Evolutionary conservation across 2,797 vertebrate genomes (phyloP).

Genomic region (Scleropages formosus): DNA sequence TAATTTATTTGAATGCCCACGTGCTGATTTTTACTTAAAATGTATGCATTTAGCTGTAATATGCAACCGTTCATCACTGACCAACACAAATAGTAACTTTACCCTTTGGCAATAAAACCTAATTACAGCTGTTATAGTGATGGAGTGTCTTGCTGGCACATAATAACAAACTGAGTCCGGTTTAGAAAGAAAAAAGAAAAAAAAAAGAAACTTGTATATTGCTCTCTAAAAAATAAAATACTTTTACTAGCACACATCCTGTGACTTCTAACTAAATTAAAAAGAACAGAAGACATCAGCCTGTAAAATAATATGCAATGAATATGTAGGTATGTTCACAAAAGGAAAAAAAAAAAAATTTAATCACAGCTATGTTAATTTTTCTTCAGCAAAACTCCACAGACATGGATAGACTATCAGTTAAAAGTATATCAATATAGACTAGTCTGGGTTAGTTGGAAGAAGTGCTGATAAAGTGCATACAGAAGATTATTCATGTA

Average conservation of each 20-base stretch:
- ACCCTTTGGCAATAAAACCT: constrained; percentile 41
- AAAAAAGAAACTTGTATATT: constrained; percentile 34
- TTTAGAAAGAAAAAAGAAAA: constrained; percentile 10
- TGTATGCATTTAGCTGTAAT: background rate
- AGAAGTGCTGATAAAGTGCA: too few relatives aligned
- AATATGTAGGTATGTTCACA: too few relatives aligned
- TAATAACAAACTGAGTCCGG: constrained; percentile 60
- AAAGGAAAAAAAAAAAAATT: background rate
- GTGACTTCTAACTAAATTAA: background rate
- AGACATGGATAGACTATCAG: too few relatives aligned
- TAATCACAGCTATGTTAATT: background rate
- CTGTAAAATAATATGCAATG: background rate
- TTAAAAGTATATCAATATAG: too few relatives aligned
- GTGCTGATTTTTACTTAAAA: background rate
- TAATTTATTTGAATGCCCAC: background rate
- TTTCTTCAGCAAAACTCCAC: too few relatives aligned
- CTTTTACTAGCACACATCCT: background rate
- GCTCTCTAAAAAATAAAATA: background rate
- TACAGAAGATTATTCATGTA: too few relatives aligned
- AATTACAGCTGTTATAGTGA: constrained; percentile 54
- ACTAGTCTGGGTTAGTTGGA: too few relatives aligned
- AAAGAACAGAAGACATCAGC: background rate
- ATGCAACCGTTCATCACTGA: constrained; percentile 27
- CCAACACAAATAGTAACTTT: constrained; percentile 51
- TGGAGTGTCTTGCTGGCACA: constrained; percentile 44